Base-by-base conservation (phyloP, 2,888 invertebrate genomes). In the Choristoneura rosaceana region DNA sequence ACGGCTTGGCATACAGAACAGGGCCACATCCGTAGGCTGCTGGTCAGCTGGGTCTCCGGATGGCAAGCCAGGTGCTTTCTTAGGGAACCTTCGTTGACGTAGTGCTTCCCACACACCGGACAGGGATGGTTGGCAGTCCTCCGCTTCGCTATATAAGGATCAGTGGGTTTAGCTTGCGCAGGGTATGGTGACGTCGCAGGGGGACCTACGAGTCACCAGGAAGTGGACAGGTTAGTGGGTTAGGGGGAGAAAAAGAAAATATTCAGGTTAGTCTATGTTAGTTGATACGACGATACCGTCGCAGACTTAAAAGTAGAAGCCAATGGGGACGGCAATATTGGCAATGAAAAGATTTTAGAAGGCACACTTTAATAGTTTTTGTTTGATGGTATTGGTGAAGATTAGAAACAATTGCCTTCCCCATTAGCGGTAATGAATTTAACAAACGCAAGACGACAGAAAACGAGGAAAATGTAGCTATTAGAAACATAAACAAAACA, bases 1-100 rank as follows among this genome's bases (percentile, higher is more conserved):
- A 98, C 98, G 71, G 98, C 98, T 92, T 98, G 98, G 89, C 98
- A 98, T 77, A 98, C 98, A 78, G 98, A 98, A 93, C 98, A 98
- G 71, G 98, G 98, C 98, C 98, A 98, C 98, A 98, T 98, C 88
- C 98, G 95, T 78, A 98, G 95, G 81, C 97, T 97, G 87, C 97
- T 97, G 81, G 97, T 97, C 78, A 98, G 95, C 89, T 97, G 98
- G 69, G 98, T 97, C 95, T 98, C 98, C 64, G 98, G 98, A 92
- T 98, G 98, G 86, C 98, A 98, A 79, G 98, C 98, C 83, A 98
- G 95, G 91, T 98, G 98, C 92, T 98, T 98, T 87, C 98, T 96
- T 85, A 98, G 93, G 79, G 98, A 98, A 76, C 98, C 98, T 92
- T 98, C 98, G 94, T 98, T 98, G 81, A 98, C 98, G 93, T 98